Evolutionary conservation across 2,113 vertebrate species (phyloP).

Genomic region (Saguinus midas): DNA sequence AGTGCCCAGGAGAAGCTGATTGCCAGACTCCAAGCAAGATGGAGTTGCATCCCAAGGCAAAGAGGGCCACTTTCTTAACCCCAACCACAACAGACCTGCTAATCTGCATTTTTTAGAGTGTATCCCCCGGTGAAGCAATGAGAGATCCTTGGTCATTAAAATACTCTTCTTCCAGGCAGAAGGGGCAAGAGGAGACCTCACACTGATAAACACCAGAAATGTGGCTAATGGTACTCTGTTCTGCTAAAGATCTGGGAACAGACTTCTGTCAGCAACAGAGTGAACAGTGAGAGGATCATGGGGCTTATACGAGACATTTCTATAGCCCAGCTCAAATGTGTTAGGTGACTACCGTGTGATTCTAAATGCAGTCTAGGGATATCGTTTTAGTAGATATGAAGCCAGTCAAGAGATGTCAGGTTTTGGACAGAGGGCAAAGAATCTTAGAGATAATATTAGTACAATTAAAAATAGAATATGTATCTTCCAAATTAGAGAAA

Average conservation of each 20-base stretch:
- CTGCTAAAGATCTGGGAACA: background rate
- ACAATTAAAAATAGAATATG: background rate
- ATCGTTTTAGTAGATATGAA: background rate
- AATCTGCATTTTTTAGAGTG: background rate
- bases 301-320: background rate
- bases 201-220: no score
- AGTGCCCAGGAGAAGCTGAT: background rate
- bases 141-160: no score
- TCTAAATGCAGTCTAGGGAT: accelerated
- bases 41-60: background rate
- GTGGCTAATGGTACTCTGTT: background rate
- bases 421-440: background rate
- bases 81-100: background rate
- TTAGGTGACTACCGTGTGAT: background rate
- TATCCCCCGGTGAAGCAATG: accelerated
- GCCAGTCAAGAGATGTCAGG: background rate
- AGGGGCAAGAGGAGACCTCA: background rate
- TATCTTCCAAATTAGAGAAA: background rate
- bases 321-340: accelerated
- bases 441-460: background rate
- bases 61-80: background rate
- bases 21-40: background rate
- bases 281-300: background rate
- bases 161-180: background rate
- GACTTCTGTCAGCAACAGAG: background rate